Conservation (phyloP, 2,888 invertebrate species). For the Pelosia muscerda region DNA sequence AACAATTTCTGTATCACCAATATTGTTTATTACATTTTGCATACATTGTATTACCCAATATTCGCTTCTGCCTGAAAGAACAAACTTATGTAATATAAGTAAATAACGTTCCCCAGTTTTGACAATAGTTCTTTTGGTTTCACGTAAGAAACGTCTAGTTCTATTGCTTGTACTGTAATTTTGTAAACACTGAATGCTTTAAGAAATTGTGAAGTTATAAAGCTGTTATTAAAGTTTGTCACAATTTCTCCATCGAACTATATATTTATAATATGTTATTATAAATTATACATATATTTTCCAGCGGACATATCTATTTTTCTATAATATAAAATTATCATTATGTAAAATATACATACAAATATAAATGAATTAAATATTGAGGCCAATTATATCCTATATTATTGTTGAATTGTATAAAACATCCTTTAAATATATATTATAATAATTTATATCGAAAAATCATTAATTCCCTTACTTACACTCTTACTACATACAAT, state of each 20-base stretch:
- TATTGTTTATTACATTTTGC: constrained; percentile 23
- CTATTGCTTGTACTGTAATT: too few species aligned
- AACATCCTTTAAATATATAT: not conserved
- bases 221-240: not conserved
- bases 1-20: constrained; percentile 14
- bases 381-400: constrained; percentile 39
- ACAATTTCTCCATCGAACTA: not conserved
- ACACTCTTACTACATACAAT: not conserved
- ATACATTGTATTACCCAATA: constrained; percentile 23
- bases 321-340: not conserved
- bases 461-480: not conserved
- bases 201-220: not conserved
- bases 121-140: not conserved
- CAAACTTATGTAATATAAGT: not conserved
- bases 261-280: not conserved
- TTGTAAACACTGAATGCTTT: not conserved
- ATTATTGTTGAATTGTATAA: constrained; percentile 30
- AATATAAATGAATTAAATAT: constrained; percentile 20
- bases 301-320: constrained; percentile 6
- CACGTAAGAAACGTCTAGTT: not conserved
- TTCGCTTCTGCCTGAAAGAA: constrained; percentile 21
- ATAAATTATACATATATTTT: not conserved
- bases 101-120: not conserved
- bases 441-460: not conserved
- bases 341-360: not conserved